Percentiles rank a stretch among this genome's conserved stretches.
These are phyloP conservation scores for Holacanthella duospinosa DNA, from an alignment of 2,888 invertebrate genomes.

Conservation along the genomic window DNA sequence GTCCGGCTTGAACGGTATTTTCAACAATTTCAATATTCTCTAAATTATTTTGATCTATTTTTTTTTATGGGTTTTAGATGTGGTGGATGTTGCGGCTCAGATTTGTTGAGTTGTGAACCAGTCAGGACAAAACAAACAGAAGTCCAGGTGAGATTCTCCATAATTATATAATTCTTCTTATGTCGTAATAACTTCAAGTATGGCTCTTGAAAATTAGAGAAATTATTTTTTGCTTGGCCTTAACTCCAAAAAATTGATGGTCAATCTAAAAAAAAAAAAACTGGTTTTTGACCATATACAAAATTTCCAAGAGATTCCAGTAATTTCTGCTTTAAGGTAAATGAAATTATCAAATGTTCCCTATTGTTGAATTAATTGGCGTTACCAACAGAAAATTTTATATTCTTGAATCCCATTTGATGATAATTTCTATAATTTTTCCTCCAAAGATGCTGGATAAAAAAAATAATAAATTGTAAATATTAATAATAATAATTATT, in stretches of 20 bases:
- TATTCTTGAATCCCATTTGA: no score
- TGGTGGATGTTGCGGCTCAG: slow-evolving; percentile 30
- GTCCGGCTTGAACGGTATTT: slow-evolving; percentile 20
- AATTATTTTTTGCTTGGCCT: no score
- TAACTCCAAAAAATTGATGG: no score
- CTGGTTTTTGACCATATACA: neutral
- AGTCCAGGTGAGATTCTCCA: slow-evolving; percentile 14
- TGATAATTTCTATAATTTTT: no score
- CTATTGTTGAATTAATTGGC: no score
- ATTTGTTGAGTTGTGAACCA: slow-evolving; percentile 26
- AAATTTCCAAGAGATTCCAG: no score
- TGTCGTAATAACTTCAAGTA: neutral
- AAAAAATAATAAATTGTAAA: no score
- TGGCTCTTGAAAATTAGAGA: neutral
- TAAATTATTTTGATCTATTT: neutral
- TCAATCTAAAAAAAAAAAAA: neutral
- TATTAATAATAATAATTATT: no score
- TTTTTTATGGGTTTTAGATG: slow-evolving; percentile 22
- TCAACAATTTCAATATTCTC: neutral
- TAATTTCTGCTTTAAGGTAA: no score
- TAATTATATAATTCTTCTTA: neutral
- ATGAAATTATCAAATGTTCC: no score
- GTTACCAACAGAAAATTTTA: no score
- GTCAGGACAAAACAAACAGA: slow-evolving; percentile 8
- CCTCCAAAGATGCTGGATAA: no score